Evolutionary conservation across 2,888 invertebrate genomes (phyloP), one percentile per base, ranked within the genome.

Genomic region (Drosophila paramelanica): DNA sequence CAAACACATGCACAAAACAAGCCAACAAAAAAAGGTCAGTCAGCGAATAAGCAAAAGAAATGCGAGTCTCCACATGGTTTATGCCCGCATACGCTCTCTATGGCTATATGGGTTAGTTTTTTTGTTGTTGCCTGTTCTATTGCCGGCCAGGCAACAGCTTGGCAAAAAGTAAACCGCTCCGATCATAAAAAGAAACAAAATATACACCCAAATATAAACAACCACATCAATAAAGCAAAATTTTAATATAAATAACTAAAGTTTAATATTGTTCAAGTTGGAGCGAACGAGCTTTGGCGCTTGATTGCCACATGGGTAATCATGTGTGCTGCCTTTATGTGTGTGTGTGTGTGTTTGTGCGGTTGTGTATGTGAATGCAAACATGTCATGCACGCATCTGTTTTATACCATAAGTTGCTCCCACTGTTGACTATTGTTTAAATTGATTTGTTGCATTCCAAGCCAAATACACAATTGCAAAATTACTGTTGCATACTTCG

Each of bases 231-330:
- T 84, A 86, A 83, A 83, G 80, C 81, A 80, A 74, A 76, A 80
- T 86, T 84, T 84, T 84, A 84, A 84, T 84, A 84, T 86, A 84
- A 86, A 84, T 86, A 84, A 81, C 80, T 74, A 71, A 74, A 80
- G 76, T 80, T 86, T 81, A 76, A 84, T 83, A 79, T 73, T 73
- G 72, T 61, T 59, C 68, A 31, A 59, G 39, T 41, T 53, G 41
- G 33, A 43, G 39, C 42, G 41, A 46, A 33, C 42, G 39, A 62
- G 27, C 51, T 23, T 23, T 23, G 23, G 23, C 23, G 23, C 23
- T 39, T 45, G 43, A 41, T 36, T 65, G 53, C 67, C 55, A 50
- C 7, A 45, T 56, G 31, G 27, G 27, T 7, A 27, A 7, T 27
- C 31, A 33, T 33, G 31, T 33, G 31, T 36, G 36, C 42, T 36